A percentile compares a stretch with the other conserved stretches of the same genome.
These are phyloP conservation scores for Laupala kohalensis DNA, from an alignment of 1,140 invertebrate genomes.

Conservation along the genomic window DNA sequence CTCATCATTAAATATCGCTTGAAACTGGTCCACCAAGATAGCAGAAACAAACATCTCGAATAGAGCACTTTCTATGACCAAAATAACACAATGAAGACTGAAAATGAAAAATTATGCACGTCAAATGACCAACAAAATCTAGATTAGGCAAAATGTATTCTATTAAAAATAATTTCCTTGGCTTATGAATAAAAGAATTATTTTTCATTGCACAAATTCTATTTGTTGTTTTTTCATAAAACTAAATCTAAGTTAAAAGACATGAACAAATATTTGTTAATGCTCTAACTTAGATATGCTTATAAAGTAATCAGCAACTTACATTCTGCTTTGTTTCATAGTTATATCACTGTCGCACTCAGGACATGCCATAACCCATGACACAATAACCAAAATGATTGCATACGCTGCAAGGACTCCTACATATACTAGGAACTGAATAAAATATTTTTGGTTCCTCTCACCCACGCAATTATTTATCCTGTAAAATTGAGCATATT, in stretches of 20 bases:
- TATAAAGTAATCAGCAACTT: slow-evolving; percentile 26
- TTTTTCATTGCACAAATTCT: too few species aligned
- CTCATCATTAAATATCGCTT: slow-evolving; percentile 70
- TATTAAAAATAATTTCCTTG: too few species aligned
- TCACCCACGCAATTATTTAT: slow-evolving; percentile 92
- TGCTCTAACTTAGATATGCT: background rate
- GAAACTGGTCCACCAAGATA: slow-evolving; percentile 79
- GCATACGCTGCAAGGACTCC: slow-evolving; percentile 53
- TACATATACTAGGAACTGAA: slow-evolving; percentile 80
- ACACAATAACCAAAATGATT: slow-evolving; percentile 52
- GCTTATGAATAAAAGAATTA: too few species aligned
- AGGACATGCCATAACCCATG: slow-evolving; percentile 61
- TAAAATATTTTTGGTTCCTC: slow-evolving; percentile 86
- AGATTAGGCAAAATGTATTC: too few species aligned
- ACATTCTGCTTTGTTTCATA: slow-evolving; percentile 64
- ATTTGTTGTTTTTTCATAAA: too few species aligned
- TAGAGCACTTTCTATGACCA: slow-evolving; percentile 67
- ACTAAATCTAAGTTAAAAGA: too few species aligned
- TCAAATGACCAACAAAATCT: too few species aligned
- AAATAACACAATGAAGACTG: slow-evolving; percentile 73
- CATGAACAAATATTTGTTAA: too few species aligned
- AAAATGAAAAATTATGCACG: too few species aligned
- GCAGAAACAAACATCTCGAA: slow-evolving; percentile 85
- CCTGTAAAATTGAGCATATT: too few species aligned
- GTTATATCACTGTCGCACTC: slow-evolving; percentile 51